Evolutionary conservation across 2,113 vertebrate species (phyloP), one percentile per base, ranked within the genome.

Genomic region (Zapus hudsonius): DNA sequence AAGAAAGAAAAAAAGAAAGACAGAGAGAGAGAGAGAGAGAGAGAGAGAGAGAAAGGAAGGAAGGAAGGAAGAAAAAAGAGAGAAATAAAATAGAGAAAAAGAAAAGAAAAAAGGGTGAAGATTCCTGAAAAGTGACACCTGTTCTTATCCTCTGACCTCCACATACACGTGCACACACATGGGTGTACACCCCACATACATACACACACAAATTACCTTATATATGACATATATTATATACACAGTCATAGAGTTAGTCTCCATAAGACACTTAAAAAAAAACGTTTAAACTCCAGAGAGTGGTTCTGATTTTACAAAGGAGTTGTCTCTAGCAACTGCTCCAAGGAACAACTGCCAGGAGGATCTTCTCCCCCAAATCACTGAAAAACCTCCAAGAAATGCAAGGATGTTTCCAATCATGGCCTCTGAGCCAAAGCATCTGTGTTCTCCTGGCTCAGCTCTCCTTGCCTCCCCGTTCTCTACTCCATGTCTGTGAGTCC

Each of bases 371-470:
- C 64, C 1, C 72, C 25, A 86, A 78, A 66, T 67, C 63, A 86
- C 9, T 55, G 93, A 47, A 86, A 57, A 47, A 7, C 95, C 33
- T 11, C 89, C 92, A 94, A 94, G 59, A 94, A 47, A 72, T 33
- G 7, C 63, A 38, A 5, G 23, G 4, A 40, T n/a, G 1, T 27
- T 70, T 89, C 52, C 72, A 61, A 89, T n/a, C 36, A 6, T 5
- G 61, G 61, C 11, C 29, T 47, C 7, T 78, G 66, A 85, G 12
- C 9, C 47, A 83, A 40, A 38, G 25, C 4, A 19, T 92, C 47
- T 87, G 11, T 25, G 81, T 69, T 84, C 19, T 69, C 29, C 38
- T 74, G 33, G 61, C 55, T 80, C 25, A 74, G 63, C 4, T 66
- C 63, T 80, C 81, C 57, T 31, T 88, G 87, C 22, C 4, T 55